Percentiles rank a stretch among this genome's conserved stretches.
phyloP scores from a whole-genome alignment of 2,888 invertebrate genomes.

The Herminia tarsipennalis region DNA sequence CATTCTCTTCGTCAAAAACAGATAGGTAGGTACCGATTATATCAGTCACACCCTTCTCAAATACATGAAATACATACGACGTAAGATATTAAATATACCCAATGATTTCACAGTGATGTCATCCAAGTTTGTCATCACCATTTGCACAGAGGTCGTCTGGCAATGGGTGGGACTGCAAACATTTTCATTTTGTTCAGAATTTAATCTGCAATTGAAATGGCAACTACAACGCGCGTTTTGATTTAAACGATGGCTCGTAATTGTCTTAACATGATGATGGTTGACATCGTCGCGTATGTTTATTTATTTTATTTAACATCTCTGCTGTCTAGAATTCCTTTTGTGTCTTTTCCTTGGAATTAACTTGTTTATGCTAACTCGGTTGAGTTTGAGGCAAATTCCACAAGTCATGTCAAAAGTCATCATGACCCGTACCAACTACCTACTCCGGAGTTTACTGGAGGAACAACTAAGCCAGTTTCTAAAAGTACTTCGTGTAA shows the following conservation, averaged over 20 bases:
- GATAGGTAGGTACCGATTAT: too few relatives aligned
- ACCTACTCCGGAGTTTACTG: too few relatives aligned
- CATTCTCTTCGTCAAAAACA: background rate
- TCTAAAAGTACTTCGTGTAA: too few relatives aligned
- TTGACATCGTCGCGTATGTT: conserved; percentile 2
- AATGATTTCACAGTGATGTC: conserved; percentile 40
- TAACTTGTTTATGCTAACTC: too few relatives aligned
- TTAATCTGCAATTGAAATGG: conserved; percentile 18
- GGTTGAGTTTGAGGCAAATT: too few relatives aligned
- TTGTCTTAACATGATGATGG: conserved; percentile 4
- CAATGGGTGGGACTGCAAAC: conserved; percentile 4
- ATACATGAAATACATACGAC: conserved; percentile 11
- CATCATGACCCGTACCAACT: too few relatives aligned
- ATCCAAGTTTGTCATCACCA: conserved; percentile 35
- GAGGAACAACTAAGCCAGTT: too few relatives aligned
- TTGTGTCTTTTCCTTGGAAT: too few relatives aligned
- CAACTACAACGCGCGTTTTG: conserved; percentile 8
- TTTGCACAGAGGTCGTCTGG: conserved; percentile 18
- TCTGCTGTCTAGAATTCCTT: too few relatives aligned
- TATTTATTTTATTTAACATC: background rate
- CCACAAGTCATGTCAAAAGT: too few relatives aligned
- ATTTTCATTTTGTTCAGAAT: conserved; percentile 15
- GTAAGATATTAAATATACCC: conserved; percentile 10
- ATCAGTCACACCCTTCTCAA: conserved; percentile 20
- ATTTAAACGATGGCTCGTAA: conserved; percentile 10